Evolutionary conservation across 2,888 invertebrate species (phyloP), one percentile per base, ranked within the genome.

Genomic region (Andricus curvator): DNA sequence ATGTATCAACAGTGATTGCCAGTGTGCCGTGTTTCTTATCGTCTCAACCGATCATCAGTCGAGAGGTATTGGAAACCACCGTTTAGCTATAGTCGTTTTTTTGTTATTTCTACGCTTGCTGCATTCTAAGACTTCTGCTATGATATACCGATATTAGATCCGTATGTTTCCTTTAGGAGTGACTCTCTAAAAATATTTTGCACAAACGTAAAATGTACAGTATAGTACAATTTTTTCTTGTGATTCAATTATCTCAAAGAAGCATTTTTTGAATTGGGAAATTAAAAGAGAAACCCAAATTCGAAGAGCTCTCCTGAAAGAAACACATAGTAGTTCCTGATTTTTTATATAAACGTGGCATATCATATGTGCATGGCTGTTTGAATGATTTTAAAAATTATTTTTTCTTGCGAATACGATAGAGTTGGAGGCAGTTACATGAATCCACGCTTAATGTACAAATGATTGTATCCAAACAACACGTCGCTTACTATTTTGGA

Each of bases 31-130:
- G 90, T 83, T 88, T 88, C 78, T 89, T 92, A 78, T 87, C 90
- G 51, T 88, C 92, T 66, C 93, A 92, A 88, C 90, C 92, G 78
- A 91, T 91, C 92, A 93, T 92, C 91, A 93, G 91, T 90, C 92
- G 91, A 92, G 95, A 95, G 95, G 95, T 95, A 95, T 93, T 95
- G 92, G 95, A 95, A 94, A 95, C 95, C 89, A 95, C 95, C 93
- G 95, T 95, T 93, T 95, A 94, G 93, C 88, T 84, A 80, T 85
- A 81, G 70, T 29, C 70, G n/a, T 70, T 33, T 56, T 33, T 70
- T 51, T 51, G 25, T 70, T 70, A 70, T 48, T 70, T 29, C 51
- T 51, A 70, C 51, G 51, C 56, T 51, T 48, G 29, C 51, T 33
- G 70, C 51, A 51, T 70, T 70, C 70, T 70, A 17, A 48, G 51